Evolutionary conservation across 2,797 vertebrate species (phyloP).

Genomic region (Scolopax rusticola): DNA sequence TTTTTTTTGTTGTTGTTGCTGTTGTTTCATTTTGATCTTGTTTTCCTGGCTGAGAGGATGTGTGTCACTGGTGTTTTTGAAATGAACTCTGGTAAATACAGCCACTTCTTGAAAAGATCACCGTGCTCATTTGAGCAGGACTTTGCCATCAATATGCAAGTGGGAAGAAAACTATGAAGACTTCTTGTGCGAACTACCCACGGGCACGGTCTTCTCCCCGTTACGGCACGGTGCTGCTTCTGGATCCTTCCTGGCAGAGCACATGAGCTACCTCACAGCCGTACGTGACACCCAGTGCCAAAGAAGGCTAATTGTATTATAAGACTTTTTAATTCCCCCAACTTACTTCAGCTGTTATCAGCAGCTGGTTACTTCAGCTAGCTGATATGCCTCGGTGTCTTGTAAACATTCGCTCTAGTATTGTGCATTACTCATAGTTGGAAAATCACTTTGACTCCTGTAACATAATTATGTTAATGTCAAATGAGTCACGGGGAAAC

Average conservation of each 20-base stretch:
- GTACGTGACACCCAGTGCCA: neutral
- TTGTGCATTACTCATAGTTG: slow-evolving; percentile 83
- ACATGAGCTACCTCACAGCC: slow-evolving; percentile 3
- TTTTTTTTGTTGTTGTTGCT: slow-evolving; percentile 2
- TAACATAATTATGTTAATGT: slow-evolving; percentile 82
- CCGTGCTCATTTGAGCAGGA: slow-evolving; percentile 26
- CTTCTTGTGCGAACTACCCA: slow-evolving; percentile 53
- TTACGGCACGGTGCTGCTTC: neutral
- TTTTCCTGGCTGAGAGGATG: slow-evolving; percentile 35
- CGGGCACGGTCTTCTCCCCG: neutral
- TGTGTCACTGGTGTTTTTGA: slow-evolving; percentile 41
- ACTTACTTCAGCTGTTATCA: slow-evolving; percentile 76
- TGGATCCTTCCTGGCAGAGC: neutral
- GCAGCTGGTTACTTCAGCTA: slow-evolving; percentile 76
- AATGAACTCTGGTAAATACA: slow-evolving; percentile 46
- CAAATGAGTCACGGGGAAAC: slow-evolving; percentile 82
- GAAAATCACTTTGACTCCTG: slow-evolving; percentile 81
- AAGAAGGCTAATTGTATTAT: slow-evolving; percentile 30
- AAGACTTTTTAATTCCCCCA: slow-evolving; percentile 63
- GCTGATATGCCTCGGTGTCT: slow-evolving; percentile 65
- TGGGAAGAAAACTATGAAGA: slow-evolving; percentile 67
- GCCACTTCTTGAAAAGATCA: slow-evolving; percentile 51
- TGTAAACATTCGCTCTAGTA: slow-evolving; percentile 74
- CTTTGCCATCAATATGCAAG: slow-evolving; percentile 65
- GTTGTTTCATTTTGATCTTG: slow-evolving; percentile 25